Base-by-base conservation (phyloP, 2,888 invertebrate genomes). In the Eilema caniola region DNA sequence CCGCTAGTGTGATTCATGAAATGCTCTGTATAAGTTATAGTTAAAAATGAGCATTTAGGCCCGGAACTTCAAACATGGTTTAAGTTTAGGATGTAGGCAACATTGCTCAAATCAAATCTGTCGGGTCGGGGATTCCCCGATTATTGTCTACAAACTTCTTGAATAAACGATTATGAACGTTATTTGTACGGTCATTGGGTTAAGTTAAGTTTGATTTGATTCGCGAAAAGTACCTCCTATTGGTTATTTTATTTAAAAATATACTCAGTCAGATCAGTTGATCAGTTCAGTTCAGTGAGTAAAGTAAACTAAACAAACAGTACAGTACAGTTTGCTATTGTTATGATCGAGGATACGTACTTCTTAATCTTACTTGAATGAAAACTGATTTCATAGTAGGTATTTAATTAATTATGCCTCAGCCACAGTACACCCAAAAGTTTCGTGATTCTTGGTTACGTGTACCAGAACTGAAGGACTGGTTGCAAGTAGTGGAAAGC, bases 341-440 rank as follows among this genome's bases (percentile, higher is more conserved):
- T 28, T 28, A 28, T 28, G 28, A 28, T 28, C 28, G 28, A 28
- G 28, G 28, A 28, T 23, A 24, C 25, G 24, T 23, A 59, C 23
- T 24, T 25, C 25, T 59, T 59, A 25, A 59, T 59, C 23, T 59
- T 14, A 25, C 24, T 24, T 23, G 24, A 59, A 24, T 59, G 59
- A 23, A 25, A 25, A 14, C 24, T 59, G 23, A 24, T 23, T 23
- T 24, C 23, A 59, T 24, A 59, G 14, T 25, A 12, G 25, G 25
- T 59, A 24, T 24, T 59, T 33, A 33, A 33, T 33, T 61, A 61
- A 61, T 28, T 28, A 61, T 61, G 60, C 60, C 60, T 28, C 73
- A 69, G 56, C 73, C 75, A 76, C 76, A 76, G 57, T 73, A 77
- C 33, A 70, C 69, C 20, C 75, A 75, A 72, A 77, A 77, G 69